Conservation (phyloP, 2,888 invertebrate species). For the Cephus spinipes region DNA sequence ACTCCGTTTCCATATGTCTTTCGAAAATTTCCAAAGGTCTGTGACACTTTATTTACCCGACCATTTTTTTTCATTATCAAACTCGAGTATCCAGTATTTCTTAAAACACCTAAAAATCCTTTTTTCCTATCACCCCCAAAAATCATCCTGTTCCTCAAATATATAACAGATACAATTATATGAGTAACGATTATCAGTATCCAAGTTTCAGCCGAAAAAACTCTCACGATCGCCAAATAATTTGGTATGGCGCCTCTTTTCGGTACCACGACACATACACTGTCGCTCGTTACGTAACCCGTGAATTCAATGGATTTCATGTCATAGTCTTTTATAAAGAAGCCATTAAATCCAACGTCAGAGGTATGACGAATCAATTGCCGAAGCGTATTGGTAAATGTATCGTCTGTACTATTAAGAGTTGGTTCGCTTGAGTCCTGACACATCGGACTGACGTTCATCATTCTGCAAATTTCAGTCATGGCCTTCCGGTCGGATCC, state of each 20-base stretch:
- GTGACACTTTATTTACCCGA: not conserved
- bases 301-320: conserved; percentile 24
- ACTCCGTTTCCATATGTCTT: not conserved
- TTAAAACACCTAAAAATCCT: not conserved
- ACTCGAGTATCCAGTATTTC: not conserved
- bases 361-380: conserved; percentile 56
- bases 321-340: conserved; percentile 62
- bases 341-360: conserved; percentile 63
- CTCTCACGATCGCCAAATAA: conserved; percentile 28
- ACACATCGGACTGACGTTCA: conserved; percentile 32
- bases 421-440: conserved; percentile 19
- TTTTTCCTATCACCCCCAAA: not conserved
- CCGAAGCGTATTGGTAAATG: conserved; percentile 33
- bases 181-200: conserved; percentile 22
- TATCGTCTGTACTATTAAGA: conserved; percentile 28
- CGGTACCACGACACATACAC: conserved; percentile 33
- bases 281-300: conserved; percentile 23
- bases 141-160: not conserved
- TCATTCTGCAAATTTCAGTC: conserved; percentile 18
- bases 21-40: not conserved
- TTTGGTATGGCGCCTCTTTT: conserved; percentile 24
- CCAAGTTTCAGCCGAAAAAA: conserved; percentile 25
- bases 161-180: conserved; percentile 22
- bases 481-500: conserved; percentile 28
- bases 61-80: not conserved